Percentiles rank a stretch among this genome's conserved stretches.
phyloP scores from a whole-genome alignment of 2,888 invertebrate genomes.

The Cotesia congregata region DNA sequence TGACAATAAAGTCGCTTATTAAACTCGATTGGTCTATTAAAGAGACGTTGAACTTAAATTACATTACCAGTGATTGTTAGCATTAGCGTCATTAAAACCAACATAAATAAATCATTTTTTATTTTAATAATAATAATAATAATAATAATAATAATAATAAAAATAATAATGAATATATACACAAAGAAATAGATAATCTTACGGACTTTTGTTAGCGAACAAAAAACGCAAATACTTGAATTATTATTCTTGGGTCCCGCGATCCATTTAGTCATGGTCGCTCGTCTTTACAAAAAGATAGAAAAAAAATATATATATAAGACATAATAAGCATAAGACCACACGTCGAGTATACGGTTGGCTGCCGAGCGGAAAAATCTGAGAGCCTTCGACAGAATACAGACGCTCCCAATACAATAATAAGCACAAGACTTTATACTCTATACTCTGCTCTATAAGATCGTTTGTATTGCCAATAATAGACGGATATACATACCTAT shows the following conservation, averaged over 20 bases:
- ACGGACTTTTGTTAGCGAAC: constrained; percentile 5
- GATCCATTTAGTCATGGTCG: constrained; percentile 21
- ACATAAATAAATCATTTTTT: not conserved
- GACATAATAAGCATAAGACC: not conserved
- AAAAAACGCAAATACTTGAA: constrained; percentile 12
- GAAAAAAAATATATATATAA: not conserved
- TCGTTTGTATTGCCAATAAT: not conserved
- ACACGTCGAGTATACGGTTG: not conserved
- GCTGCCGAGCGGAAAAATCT: constrained; percentile 20
- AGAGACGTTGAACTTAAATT: constrained; percentile 63
- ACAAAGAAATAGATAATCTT: not conserved
- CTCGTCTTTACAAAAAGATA: not conserved
- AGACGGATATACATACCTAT: not conserved
- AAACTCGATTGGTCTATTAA: constrained; percentile 68
- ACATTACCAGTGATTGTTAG: not conserved
- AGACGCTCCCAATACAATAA: not conserved
- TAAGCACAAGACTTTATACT: not conserved
- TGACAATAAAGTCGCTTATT: constrained; percentile 48
- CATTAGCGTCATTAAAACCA: not conserved
- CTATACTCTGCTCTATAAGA: not conserved
- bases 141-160: not conserved
- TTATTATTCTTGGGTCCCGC: not conserved
- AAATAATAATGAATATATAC: no score
- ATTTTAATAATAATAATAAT: not conserved
- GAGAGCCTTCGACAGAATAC: not conserved